Percentiles rank a stretch among this genome's conserved stretches.
These are phyloP conservation scores for Oreotragus oreotragus DNA, from an alignment of 2,113 vertebrate genomes.

Conservation along the genomic window DNA sequence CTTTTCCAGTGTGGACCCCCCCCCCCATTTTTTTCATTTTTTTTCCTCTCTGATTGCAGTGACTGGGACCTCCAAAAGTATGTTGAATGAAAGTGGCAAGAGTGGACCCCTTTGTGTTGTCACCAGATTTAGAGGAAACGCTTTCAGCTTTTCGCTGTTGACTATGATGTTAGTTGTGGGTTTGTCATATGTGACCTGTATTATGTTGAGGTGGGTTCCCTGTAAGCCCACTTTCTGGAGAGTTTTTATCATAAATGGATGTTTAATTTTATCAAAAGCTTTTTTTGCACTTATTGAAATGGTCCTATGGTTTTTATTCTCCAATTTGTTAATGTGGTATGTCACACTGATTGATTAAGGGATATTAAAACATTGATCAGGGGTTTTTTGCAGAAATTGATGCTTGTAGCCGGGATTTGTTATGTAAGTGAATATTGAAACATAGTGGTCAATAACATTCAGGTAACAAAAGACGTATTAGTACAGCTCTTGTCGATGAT, in stretches of 20 bases:
- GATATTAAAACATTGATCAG: background rate
- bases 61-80: background rate
- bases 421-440: background rate
- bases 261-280: background rate
- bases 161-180: background rate
- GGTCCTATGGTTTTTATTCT: background rate
- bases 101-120: background rate
- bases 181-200: background rate
- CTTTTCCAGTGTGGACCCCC: background rate
- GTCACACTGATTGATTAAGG: background rate
- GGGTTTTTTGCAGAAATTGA: background rate
- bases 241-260: background rate
- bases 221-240: background rate
- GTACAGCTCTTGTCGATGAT: background rate
- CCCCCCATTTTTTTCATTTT: fast-evolving
- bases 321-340: background rate
- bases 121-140: background rate
- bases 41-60: background rate
- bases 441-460: background rate
- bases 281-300: background rate
- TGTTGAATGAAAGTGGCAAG: background rate
- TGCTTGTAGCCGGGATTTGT: background rate
- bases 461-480: background rate
- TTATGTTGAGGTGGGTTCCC: background rate
- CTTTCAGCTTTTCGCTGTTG: background rate